Conservation (phyloP, 2,888 invertebrate species). For the Sicus ferrugineus region DNA sequence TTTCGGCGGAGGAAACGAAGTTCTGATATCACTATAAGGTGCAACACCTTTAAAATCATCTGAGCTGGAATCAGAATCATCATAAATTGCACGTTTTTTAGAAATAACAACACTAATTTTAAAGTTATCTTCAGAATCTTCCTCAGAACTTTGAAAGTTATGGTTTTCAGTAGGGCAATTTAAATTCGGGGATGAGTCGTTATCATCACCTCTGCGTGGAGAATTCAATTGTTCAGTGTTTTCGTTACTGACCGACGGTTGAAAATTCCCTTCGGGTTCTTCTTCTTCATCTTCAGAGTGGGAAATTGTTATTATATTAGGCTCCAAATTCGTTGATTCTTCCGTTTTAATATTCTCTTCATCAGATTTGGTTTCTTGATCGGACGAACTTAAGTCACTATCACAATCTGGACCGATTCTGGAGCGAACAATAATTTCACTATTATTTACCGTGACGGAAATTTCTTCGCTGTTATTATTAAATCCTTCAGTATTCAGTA, state of each 20-base stretch:
- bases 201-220: background rate
- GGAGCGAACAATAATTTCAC: background rate
- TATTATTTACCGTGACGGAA: background rate
- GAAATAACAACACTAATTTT: background rate
- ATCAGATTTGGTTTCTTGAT: background rate
- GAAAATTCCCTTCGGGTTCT: too few relatives aligned
- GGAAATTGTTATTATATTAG: too few relatives aligned
- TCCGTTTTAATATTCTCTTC: background rate
- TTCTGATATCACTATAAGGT: background rate
- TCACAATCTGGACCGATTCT: too few relatives aligned
- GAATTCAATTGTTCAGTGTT: background rate
- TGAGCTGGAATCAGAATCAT: background rate
- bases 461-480: background rate
- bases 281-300: too few relatives aligned
- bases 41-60: background rate
- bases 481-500: slow-evolving; percentile 20
- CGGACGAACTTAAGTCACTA: too few relatives aligned
- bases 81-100: background rate
- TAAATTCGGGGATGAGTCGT: too few relatives aligned
- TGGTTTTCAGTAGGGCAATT: background rate
- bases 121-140: background rate
- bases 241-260: background rate
- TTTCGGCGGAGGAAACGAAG: background rate
- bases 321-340: too few relatives aligned
- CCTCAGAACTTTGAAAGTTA: background rate